Evolutionary conservation across 2,113 vertebrate species (phyloP).

Genomic region (Triplophysa dalaica): DNA sequence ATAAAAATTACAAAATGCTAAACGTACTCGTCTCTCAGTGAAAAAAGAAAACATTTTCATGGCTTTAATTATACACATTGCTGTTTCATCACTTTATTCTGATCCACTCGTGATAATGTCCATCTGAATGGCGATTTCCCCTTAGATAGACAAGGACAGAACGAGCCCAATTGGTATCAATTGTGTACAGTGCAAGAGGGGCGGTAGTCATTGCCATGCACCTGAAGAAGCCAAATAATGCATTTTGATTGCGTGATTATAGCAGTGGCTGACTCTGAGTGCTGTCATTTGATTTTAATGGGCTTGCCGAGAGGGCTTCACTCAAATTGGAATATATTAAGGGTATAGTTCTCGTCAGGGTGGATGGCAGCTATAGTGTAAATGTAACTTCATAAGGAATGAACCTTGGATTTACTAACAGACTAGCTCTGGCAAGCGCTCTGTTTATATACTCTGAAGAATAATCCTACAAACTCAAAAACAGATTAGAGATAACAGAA

Average conservation of each 20-base stretch:
- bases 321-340: conserved; percentile 57
- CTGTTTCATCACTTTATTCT: conserved; percentile 47
- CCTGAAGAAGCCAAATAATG: conserved; percentile 70
- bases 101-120: conserved; percentile 47
- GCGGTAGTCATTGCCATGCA: conserved; percentile 56
- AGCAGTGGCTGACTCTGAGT: conserved; percentile 52
- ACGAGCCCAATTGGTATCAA: conserved; percentile 60
- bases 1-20: too few species aligned
- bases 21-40: too few species aligned
- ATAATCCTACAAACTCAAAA: conserved; percentile 17
- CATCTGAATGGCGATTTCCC: conserved; percentile 48
- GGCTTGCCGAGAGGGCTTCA: conserved; percentile 56
- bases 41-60: conserved; percentile 14
- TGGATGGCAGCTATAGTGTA: conserved; percentile 16
- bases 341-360: conserved; percentile 35
- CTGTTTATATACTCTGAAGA: not conserved
- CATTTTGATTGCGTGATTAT: conserved; percentile 72
- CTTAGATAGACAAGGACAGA: conserved; percentile 50
- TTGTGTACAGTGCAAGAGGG: conserved; percentile 60
- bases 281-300: conserved; percentile 65
- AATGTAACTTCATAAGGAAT: not conserved
- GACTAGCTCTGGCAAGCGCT: not conserved
- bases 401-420: not conserved
- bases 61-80: conserved; percentile 44
- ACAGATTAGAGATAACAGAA: conserved; percentile 25